Evolutionary conservation across 2,797 vertebrate species (phyloP), one percentile per base, ranked within the genome.

Genomic region (Poeciliopsis turneri): DNA sequence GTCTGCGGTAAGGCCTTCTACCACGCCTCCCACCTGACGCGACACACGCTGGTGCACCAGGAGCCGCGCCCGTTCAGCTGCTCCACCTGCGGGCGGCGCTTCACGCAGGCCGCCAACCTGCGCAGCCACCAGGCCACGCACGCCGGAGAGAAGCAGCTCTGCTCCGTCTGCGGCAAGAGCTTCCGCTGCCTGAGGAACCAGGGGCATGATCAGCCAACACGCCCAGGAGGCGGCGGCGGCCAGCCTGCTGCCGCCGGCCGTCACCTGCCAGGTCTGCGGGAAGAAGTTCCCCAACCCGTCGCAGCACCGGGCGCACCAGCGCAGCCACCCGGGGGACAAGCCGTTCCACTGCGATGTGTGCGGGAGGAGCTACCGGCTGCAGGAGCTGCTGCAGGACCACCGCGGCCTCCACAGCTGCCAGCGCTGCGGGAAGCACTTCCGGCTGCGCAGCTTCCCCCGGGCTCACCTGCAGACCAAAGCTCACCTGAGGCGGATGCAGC

Each of bases 1-100:
- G 20, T 90, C n/a, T 93, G 92, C 0, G 90, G 92, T 7, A 89
- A 82, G 46, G 76, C 85, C 70, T 93, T 93, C 78, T 83, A 74
- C 72, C 89, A 92, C 3, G 82, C 82, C 57, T 84, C 89, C 20
- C 87, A 91, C 82, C 83, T 93, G 61, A 91, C 81, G 0, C 87
- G 90, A n/a, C 91, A 93, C 86, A 84, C 84, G 15, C 55, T 85
- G 70, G 86, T 83, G 15, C 92, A 92, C 80, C 77, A 72, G 64
- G 85, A 84, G 1, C 81, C 45, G 11, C 78, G 79, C 8, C 91
- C 87, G 0, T 59, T 78, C 55, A 73, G 1, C 8, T 92, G 90
- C 57, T 0, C 72, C 61, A 74, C 71, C 47, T 93, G 91, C 0
- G 88, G 83, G 16, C 84, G 77, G 41, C 81, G 88, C 71, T 93